A percentile compares a stretch with the other conserved stretches of the same genome.
Evolutionary conservation across 2,113 vertebrate genomes (phyloP).

Genomic region (Tichodroma muraria): DNA sequence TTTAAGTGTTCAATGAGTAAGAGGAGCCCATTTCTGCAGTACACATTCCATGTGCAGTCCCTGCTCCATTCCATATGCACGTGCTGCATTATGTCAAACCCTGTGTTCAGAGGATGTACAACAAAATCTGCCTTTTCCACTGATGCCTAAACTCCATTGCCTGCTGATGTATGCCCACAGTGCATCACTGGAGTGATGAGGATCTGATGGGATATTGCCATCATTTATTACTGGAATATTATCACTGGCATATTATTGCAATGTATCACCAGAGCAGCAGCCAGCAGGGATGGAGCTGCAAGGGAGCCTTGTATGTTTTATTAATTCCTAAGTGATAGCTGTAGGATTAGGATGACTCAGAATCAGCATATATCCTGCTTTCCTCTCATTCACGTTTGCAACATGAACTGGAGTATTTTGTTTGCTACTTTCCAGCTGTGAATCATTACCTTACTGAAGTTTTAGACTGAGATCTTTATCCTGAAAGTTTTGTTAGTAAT

Average conservation of each 20-base stretch:
- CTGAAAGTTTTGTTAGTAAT: background rate
- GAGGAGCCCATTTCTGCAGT: background rate
- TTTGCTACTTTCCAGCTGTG: background rate
- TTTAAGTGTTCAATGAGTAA: background rate
- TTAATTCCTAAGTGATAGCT: slow-evolving; percentile 23
- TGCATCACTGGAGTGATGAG: slow-evolving; percentile 15
- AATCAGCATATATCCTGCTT: background rate
- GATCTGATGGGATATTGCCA: slow-evolving; percentile 49
- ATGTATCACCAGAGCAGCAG: slow-evolving; percentile 55
- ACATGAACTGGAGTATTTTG: background rate
- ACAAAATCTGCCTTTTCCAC: background rate
- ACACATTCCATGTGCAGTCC: background rate
- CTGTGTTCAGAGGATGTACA: background rate
- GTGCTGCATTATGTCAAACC: background rate
- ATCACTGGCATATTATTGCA: slow-evolving; percentile 61
- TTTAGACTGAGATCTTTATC: background rate
- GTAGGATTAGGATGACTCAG: background rate
- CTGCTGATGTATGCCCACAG: slow-evolving; percentile 29
- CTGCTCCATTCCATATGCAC: background rate
- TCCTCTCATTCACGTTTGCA: background rate
- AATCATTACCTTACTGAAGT: background rate
- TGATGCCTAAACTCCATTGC: slow-evolving; percentile 18
- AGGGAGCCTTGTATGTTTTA: slow-evolving; percentile 5
- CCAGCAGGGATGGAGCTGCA: slow-evolving; percentile 19
- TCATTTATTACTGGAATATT: slow-evolving; percentile 59